phyloP scores from a whole-genome alignment of 2,113 vertebrate species.

The Sylvilagus bachmani region DNA sequence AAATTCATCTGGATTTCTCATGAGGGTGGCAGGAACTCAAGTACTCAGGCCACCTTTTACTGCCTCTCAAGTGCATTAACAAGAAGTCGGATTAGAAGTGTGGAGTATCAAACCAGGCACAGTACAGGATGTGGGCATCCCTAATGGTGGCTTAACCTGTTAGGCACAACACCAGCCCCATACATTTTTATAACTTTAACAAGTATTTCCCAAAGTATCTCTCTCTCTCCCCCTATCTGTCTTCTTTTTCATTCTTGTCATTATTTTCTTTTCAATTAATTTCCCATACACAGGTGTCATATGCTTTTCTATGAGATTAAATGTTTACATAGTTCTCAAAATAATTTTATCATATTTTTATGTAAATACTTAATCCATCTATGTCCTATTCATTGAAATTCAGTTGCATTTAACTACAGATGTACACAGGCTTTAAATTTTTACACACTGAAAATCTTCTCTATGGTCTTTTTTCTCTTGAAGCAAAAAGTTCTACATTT shows the following conservation, averaged over 20 bases:
- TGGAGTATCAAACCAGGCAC: too few relatives aligned
- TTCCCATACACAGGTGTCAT: not conserved
- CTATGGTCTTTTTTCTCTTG: not conserved
- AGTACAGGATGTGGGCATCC: too few relatives aligned
- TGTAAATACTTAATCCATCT: not conserved
- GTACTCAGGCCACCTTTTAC: too few relatives aligned
- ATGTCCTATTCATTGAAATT: not conserved
- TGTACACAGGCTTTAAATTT: not conserved
- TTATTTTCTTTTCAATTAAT: not conserved
- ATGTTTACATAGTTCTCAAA: not conserved
- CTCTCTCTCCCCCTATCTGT: too few relatives aligned
- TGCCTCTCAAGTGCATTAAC: too few relatives aligned
- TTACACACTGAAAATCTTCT: not conserved
- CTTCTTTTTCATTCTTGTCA: not conserved
- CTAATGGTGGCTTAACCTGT: too few relatives aligned
- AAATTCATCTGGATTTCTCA: too few relatives aligned
- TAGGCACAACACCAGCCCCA: too few relatives aligned
- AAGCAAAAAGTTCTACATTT: not conserved
- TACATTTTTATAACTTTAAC: not conserved
- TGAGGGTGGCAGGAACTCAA: too few relatives aligned
- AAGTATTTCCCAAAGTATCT: not conserved
- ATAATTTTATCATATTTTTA: not conserved
- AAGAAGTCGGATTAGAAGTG: too few relatives aligned
- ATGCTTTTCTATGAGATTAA: not conserved
- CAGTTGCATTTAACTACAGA: not conserved